phyloP scores from a whole-genome alignment of 2,797 vertebrate species.

The Rhinoraja longicauda region DNA sequence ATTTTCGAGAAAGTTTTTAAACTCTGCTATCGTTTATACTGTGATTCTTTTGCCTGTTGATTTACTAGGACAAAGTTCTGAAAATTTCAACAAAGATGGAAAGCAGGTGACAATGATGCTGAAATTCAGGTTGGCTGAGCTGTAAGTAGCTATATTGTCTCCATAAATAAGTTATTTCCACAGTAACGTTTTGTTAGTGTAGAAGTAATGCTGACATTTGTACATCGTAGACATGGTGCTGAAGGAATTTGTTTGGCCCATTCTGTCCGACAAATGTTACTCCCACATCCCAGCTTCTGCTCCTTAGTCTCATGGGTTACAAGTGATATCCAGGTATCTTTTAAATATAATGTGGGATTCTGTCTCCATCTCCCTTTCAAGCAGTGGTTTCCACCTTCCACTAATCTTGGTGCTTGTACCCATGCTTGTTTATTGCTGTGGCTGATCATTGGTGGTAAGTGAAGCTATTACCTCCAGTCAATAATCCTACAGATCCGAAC shows the following conservation, averaged over 20 bases:
- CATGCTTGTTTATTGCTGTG: neutral
- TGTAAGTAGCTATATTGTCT: constrained; percentile 13
- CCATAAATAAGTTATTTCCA: neutral
- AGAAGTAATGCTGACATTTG: neutral
- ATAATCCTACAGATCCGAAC: neutral
- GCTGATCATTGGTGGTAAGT: neutral
- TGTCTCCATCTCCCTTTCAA: too few species aligned
- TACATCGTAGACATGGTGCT: neutral
- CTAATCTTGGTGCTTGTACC: neutral
- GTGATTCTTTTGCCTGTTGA: neutral
- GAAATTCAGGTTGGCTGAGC: neutral
- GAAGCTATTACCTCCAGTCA: neutral
- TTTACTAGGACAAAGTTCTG: constrained; percentile 27
- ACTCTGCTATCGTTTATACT: neutral
- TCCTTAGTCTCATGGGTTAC: too few species aligned
- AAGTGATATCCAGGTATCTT: too few species aligned
- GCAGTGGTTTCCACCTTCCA: too few species aligned
- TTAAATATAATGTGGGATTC: too few species aligned
- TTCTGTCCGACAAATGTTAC: too few species aligned
- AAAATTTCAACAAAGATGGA: constrained; percentile 21
- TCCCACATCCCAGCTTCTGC: too few species aligned
- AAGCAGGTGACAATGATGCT: constrained; percentile 34
- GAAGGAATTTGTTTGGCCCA: too few species aligned
- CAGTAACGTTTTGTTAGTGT: neutral
- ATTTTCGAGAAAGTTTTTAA: neutral